A percentile compares a stretch with the other conserved stretches of the same genome.
These are phyloP conservation scores for Diogma glabrata DNA, from an alignment of 2,888 invertebrate genomes.

Conservation along the genomic window DNA sequence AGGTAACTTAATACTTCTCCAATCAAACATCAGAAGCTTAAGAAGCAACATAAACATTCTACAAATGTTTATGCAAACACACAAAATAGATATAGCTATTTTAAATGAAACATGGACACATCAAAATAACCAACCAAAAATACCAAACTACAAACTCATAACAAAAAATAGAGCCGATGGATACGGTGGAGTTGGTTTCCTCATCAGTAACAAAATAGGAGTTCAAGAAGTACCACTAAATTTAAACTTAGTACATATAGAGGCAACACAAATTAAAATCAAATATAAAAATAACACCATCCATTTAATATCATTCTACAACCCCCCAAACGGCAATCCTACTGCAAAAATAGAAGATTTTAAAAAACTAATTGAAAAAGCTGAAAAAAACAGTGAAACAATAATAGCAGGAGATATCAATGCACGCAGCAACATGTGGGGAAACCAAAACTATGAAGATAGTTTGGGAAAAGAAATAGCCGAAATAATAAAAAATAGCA, in stretches of 20 bases:
- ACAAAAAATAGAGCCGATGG: not conserved
- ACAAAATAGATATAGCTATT: not conserved
- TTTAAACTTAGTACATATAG: not conserved
- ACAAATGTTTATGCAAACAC: not conserved
- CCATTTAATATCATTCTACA: not conserved
- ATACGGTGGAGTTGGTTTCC: not conserved
- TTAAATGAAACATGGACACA: not conserved
- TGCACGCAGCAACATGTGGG: no score
- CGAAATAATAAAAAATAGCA: not conserved
- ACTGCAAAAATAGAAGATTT: not conserved
- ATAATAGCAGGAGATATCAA: constrained; percentile 3
- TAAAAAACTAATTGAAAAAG: not conserved
- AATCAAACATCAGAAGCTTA: not conserved
- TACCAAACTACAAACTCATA: not conserved
- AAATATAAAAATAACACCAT: not conserved
- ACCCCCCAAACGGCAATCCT: not conserved
- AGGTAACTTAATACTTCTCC: not conserved
- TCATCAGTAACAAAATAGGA: not conserved
- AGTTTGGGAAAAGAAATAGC: not conserved
- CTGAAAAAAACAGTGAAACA: not conserved
- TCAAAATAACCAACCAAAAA: not conserved
- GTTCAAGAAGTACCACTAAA: not conserved
- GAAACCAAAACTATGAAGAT: not conserved
- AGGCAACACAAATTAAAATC: not conserved
- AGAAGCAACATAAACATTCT: not conserved